Evolutionary conservation across 2,797 vertebrate genomes (phyloP).

Genomic region (Platyrinchus mystaceus): DNA sequence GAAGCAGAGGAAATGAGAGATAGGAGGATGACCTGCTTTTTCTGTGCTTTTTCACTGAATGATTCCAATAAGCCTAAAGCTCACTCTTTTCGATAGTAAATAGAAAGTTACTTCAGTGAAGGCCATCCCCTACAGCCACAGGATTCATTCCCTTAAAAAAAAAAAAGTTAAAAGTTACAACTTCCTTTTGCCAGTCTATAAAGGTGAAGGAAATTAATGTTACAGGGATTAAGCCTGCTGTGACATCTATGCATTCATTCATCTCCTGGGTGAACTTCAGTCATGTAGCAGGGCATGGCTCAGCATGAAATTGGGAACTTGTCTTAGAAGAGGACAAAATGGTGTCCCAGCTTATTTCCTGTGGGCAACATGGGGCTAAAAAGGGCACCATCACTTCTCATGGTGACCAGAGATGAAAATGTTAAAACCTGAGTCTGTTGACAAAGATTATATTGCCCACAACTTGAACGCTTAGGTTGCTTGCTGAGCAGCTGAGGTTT

Average conservation of each 20-base stretch:
- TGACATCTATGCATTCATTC: not conserved
- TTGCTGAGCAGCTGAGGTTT: not conserved
- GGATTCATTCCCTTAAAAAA: not conserved
- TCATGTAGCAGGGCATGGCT: not conserved
- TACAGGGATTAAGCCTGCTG: conserved; percentile 23
- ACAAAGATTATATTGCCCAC: not conserved
- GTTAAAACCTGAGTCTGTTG: not conserved
- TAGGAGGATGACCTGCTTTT: conserved; percentile 5
- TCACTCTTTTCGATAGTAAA: not conserved
- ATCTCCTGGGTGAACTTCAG: conserved; percentile 1
- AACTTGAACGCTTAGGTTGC: not conserved
- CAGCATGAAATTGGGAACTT: not conserved
- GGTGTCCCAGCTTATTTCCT: not conserved
- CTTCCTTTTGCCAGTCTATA: not conserved
- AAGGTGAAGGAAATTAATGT: conserved; percentile 47
- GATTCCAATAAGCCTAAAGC: conserved; percentile 36
- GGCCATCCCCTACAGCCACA: not conserved
- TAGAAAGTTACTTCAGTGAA: conserved; percentile 31
- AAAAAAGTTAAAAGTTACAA: not conserved
- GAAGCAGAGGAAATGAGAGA: conserved; percentile 42
- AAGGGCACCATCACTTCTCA: not conserved
- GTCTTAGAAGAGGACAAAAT: not conserved
- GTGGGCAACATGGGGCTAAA: not conserved
- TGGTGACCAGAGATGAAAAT: not conserved
- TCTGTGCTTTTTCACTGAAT: conserved; percentile 1